These are phyloP conservation scores for Eupristina koningsbergeri DNA, from an alignment of 1,140 invertebrate genomes.

Conservation along the genomic window DNA sequence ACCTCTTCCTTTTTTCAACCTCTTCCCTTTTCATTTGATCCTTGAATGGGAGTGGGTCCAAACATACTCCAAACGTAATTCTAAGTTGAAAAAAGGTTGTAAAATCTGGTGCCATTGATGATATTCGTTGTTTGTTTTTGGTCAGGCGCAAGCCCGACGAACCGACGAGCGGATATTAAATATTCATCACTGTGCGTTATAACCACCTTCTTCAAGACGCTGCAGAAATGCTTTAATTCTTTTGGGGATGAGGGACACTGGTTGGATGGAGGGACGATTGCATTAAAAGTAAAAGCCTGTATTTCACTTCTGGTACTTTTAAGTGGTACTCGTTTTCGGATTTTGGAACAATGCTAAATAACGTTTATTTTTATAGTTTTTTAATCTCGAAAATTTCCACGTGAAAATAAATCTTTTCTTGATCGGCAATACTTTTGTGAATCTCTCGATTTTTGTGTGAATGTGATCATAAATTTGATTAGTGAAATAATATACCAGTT, in stretches of 20 bases:
- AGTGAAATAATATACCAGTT: neutral
- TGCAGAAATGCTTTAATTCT: conserved; percentile 11
- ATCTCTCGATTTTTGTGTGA: too few relatives aligned
- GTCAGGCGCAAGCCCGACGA: neutral
- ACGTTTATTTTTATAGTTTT: conserved; percentile 4
- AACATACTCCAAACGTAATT: neutral
- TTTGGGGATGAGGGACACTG: neutral
- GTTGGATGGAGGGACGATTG: neutral
- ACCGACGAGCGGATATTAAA: conserved; percentile 20
- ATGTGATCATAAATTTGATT: neutral
- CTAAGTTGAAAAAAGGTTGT: conserved; percentile 15
- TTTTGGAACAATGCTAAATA: conserved; percentile 11
- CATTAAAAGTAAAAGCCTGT: neutral
- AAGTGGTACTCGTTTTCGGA: conserved; percentile 30
- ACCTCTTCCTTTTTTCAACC: neutral
- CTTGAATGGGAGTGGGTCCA: neutral
- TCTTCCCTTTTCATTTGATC: neutral
- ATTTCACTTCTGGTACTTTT: conserved; percentile 4
- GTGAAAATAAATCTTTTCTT: neutral
- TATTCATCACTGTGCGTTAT: conserved; percentile 46
- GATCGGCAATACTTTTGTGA: conserved; percentile 3
- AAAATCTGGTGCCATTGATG: conserved; percentile 41
- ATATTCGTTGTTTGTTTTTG: neutral
- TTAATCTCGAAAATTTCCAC: neutral
- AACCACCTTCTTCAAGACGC: conserved; percentile 30